Evolutionary conservation across 2,797 vertebrate species (phyloP), one percentile per base, ranked within the genome.

Genomic region (Parauchenoglanis ngamensis): DNA sequence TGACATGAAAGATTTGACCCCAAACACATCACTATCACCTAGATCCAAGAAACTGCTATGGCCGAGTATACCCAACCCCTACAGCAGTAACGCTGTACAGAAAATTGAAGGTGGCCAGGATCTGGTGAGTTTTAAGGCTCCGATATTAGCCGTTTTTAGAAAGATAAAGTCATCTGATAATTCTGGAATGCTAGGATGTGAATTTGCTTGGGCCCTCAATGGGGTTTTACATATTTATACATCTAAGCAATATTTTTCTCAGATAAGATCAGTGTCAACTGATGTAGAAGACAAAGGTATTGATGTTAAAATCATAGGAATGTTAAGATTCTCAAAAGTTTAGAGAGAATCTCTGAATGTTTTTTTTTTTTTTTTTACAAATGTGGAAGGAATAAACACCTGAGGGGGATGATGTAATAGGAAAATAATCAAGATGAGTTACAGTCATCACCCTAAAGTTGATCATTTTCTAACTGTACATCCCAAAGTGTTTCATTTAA

Each of bases 11-110:
- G n/a, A n/a, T 49, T 31, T 70, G 40, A 13, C 2, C 21, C 17
- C 19, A 15, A 70, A 81, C n/a, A 31, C 35, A 21, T 75, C 15
- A 65, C 13, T 70, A 68, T 52, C 87, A 78, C 89, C 44, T 89
- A 98, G 97, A 91, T 86, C 90, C 44, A 97, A 96, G 92, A 88
- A 40, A 17, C 13, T 90, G 0, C 91, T 96, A 84, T 97, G 96
- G 96, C 95, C 95, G 0, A 95, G 91, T 87, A 92, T 97, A 82
- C 97, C 97, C 1, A 96, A 94, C 87, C 97, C 97, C 25, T 90
- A 88, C 77, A 93, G 96, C 15, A 97, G 97, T 92, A 92, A 89
- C 1, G 94, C 94, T 13, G 93, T 97, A 85, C 95, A 95, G 92
- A 95, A 95, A 87, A 94, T 95, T 61, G 92, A 92, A 59, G 88